Base-by-base conservation (phyloP, 1,140 invertebrate species). In the Brachionus sp. region DNA sequence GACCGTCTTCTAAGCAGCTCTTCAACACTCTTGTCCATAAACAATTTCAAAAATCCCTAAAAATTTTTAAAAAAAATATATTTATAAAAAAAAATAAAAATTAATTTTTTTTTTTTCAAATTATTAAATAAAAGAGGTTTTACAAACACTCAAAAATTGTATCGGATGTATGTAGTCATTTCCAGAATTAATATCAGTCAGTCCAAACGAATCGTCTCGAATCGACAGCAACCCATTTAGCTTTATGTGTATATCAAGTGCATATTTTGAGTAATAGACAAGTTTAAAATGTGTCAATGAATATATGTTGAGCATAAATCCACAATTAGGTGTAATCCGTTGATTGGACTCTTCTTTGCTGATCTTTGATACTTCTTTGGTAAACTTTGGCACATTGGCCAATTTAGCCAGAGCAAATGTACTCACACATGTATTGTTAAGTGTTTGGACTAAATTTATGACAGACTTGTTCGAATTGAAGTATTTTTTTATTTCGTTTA, bases 221-320 rank as follows among this genome's bases (percentile, higher is more conserved):
- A 80, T 66, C 7, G 77, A 80, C 7, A 80, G 46, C 12, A 80
- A 19, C 25, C 77, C 77, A 66, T 80, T 80, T 12, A 33, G 77
- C 33, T 80, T 66, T 0, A 80, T 25, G 37, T 66, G 77, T 3
- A 80, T 23, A 23, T 80, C 77, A 1, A 80, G 35, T 10, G 35
- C 33, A 50, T 80, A 80, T 10, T 66, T 57, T n/a, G 77, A 80
- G n/a, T 80, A 80, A 35, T 80, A 80, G 57, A 80, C 33, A 5
- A 80, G 50, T 6, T 80, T 80, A 29, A 80, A 80, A 13, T 80
- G 77, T 25, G 0, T 80, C 0, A 80, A 16, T 5, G 77, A 64
- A 50, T 80, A 33, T 29, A 80, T 80, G 12, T 42, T 19, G 7
- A 80, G 33, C 77, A 80, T 80, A 19, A 62, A 80, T 23, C 77